A percentile compares a stretch with the other conserved stretches of the same genome.
Evolutionary conservation across 64 coral and sea anemone species (phyloP).

Genomic region (Actinia tenebrosa): DNA sequence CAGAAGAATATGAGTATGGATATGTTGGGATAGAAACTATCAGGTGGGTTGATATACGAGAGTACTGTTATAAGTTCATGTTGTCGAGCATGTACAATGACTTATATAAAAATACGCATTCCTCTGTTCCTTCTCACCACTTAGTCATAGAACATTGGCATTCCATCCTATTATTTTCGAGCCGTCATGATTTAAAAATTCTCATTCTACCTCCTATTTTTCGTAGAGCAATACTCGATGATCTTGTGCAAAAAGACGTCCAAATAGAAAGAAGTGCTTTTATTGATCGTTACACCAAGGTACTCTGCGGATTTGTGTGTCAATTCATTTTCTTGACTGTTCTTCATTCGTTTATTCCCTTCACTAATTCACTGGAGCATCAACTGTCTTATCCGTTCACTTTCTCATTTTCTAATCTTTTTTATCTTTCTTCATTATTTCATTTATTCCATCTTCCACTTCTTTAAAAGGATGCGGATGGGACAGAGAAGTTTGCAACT

Average conservation of each 20-base stretch:
- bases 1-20: slow-evolving; percentile 66
- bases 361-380: too few species aligned
- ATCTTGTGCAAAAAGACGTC: not conserved
- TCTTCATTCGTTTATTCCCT: not conserved
- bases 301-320: not conserved
- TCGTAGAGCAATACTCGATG: not conserved
- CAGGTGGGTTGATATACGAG: not conserved
- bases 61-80: too few species aligned
- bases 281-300: not conserved
- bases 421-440: not conserved
- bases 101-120: too few species aligned
- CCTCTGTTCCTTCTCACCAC: too few species aligned
- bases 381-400: not conserved
- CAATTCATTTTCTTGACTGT: too few species aligned
- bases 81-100: too few species aligned
- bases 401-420: not conserved
- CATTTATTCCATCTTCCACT: not conserved
- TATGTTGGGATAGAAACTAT: slow-evolving; percentile 11
- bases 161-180: too few species aligned
- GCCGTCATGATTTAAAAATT: not conserved
- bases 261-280: not conserved
- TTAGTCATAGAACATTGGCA: too few species aligned
- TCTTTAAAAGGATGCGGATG: not conserved
- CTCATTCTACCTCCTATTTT: not conserved
- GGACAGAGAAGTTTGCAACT: not conserved